Conservation (phyloP, 2,888 invertebrate species). For the Gastrophysa polygoni region DNA sequence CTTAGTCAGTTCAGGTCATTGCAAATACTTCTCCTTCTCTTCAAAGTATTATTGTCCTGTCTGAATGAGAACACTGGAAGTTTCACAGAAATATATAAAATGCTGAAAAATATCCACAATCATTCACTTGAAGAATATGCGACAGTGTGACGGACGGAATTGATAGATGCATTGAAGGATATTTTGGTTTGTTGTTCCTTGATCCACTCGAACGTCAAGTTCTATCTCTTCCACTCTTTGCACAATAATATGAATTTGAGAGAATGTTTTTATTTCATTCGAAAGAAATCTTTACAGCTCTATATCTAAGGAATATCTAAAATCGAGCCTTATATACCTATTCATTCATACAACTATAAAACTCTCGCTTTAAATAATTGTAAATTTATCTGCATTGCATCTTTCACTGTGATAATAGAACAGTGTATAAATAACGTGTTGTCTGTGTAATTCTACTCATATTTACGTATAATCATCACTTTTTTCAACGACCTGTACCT, state of each 20-base stretch:
- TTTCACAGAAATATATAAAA: too few species aligned
- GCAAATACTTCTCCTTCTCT: too few species aligned
- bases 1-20: too few species aligned
- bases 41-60: too few species aligned
- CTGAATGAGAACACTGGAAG: too few species aligned
- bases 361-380: constrained; percentile 48
- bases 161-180: too few species aligned
- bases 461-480: constrained; percentile 6
- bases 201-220: constrained; percentile 19
- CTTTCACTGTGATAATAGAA: constrained; percentile 59
- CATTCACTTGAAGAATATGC: too few species aligned
- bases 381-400: constrained; percentile 48
- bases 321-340: constrained; percentile 47
- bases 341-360: constrained; percentile 42
- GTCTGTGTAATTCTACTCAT: constrained; percentile 51
- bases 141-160: too few species aligned
- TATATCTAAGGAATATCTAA: constrained; percentile 43
- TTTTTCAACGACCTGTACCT: not conserved
- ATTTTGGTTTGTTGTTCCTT: too few species aligned
- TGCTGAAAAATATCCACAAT: too few species aligned
- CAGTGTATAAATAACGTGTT: constrained; percentile 56
- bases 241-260: constrained; percentile 37
- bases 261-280: constrained; percentile 4
- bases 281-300: constrained; percentile 30
- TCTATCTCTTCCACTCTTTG: constrained; percentile 38